Conservation (phyloP, 2,797 vertebrate species). For the Epinephelus awoara region DNA sequence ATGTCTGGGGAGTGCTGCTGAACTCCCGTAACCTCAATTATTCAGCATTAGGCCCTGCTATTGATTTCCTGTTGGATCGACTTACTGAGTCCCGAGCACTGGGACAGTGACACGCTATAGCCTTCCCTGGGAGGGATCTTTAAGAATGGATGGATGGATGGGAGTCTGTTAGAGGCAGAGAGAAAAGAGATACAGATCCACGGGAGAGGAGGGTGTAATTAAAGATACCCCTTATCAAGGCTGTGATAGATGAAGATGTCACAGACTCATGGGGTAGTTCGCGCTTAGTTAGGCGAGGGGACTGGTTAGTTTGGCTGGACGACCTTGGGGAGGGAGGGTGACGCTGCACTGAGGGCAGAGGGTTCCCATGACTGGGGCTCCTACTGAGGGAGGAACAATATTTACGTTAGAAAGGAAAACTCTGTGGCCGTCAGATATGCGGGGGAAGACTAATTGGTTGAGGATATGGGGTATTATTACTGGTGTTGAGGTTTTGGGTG, state of each 20-base stretch:
- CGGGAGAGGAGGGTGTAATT: constrained; percentile 76
- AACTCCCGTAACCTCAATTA: constrained; percentile 89
- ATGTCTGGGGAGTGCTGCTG: constrained; percentile 79
- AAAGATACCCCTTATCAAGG: constrained; percentile 84
- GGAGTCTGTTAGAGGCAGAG: constrained; percentile 68
- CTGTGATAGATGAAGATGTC: constrained; percentile 84
- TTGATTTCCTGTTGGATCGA: constrained; percentile 89
- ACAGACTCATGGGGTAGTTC: constrained; percentile 51
- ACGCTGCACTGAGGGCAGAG: constrained; percentile 52
- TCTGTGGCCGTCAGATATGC: constrained; percentile 60
- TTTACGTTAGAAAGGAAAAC: constrained; percentile 77
- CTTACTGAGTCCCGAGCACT: constrained; percentile 81
- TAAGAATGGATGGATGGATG: constrained; percentile 73
- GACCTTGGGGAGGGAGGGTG: constrained; percentile 67
- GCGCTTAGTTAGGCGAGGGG: constrained; percentile 44
- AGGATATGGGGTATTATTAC: constrained; percentile 68
- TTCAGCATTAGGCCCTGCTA: constrained; percentile 87
- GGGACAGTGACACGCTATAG: constrained; percentile 80
- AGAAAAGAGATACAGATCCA: constrained; percentile 76
- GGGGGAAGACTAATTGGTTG: constrained; percentile 65
- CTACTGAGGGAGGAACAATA: constrained; percentile 73
- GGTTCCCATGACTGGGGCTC: constrained; percentile 76
- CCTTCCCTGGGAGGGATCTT: constrained; percentile 69
- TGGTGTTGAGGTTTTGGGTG: constrained; percentile 52
- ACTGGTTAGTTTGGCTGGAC: constrained; percentile 53